phyloP scores from a whole-genome alignment of 2,888 invertebrate genomes.

The Scaptomyza tumidula region DNA sequence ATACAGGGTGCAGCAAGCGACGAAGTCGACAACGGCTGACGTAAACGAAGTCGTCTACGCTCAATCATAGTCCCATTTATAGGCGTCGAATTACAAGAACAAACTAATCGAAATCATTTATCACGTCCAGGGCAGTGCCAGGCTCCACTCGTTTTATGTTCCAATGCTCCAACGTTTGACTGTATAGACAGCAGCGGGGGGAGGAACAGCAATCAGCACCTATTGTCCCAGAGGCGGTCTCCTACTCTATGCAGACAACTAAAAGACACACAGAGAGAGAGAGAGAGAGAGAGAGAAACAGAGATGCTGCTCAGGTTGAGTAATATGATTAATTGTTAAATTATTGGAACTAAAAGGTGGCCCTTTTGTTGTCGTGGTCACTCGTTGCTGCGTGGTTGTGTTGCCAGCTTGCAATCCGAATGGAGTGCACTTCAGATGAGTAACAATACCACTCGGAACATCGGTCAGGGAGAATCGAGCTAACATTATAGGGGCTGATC shows the following conservation, averaged over 20 bases:
- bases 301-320: constrained; percentile 45
- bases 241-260: constrained; percentile 28
- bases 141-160: constrained; percentile 61
- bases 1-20: constrained; percentile 63
- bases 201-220: constrained; percentile 79
- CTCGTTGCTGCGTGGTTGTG: constrained; percentile 2
- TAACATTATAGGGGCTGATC: constrained; percentile 27
- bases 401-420: constrained; percentile 25
- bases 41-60: constrained; percentile 77
- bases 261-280: neutral
- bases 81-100: constrained; percentile 85
- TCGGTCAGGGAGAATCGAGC: constrained; percentile 21
- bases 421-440: constrained; percentile 41
- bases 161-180: constrained; percentile 34
- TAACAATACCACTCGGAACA: constrained; percentile 43
- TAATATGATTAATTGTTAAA: constrained; percentile 83
- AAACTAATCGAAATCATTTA: constrained; percentile 84
- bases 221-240: constrained; percentile 39
- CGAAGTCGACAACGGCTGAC: constrained; percentile 64
- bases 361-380: constrained; percentile 62
- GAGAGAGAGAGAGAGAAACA: neutral
- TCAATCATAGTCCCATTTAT: constrained; percentile 84
- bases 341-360: constrained; percentile 80
- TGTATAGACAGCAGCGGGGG: constrained; percentile 24
- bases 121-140: constrained; percentile 75